Evolutionary conservation across 2,888 invertebrate genomes (phyloP).

Genomic region (Alsophila aescularia): DNA sequence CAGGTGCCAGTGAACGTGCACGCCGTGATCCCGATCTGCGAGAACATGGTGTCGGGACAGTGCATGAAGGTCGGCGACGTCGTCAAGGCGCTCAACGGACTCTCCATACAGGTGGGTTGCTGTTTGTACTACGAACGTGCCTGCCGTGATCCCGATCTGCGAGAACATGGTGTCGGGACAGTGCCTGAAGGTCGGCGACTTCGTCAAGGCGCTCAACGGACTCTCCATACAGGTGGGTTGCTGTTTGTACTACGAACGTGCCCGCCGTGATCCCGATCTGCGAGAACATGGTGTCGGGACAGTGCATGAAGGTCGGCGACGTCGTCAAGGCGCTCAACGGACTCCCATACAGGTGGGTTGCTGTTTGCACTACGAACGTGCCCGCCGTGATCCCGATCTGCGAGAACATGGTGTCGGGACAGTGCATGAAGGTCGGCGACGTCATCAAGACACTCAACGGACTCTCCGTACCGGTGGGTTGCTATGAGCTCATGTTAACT

Average conservation of each 20-base stretch:
- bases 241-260: slow-evolving; percentile 45
- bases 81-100: slow-evolving; percentile 90
- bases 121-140: slow-evolving; percentile 45
- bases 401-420: slow-evolving; percentile 92
- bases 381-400: slow-evolving; percentile 89
- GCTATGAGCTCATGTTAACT: too few relatives aligned
- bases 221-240: slow-evolving; percentile 87
- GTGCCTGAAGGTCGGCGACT: slow-evolving; percentile 92
- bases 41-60: slow-evolving; percentile 92
- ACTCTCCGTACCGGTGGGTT: not conserved
- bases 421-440: slow-evolving; percentile 92
- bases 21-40: slow-evolving; percentile 90
- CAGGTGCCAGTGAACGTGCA: slow-evolving; percentile 66
- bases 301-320: slow-evolving; percentile 92
- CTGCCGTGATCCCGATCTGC: slow-evolving; percentile 89
- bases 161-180: slow-evolving; percentile 93
- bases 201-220: slow-evolving; percentile 91
- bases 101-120: slow-evolving; percentile 86
- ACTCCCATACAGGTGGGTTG: slow-evolving; percentile 86
- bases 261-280: slow-evolving; percentile 89
- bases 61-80: slow-evolving; percentile 93
- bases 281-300: slow-evolving; percentile 92
- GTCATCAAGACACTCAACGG: slow-evolving; percentile 87
- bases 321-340: slow-evolving; percentile 92
- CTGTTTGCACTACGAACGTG: slow-evolving; percentile 45